A percentile compares a stretch with the other conserved stretches of the same genome.
These are phyloP conservation scores for Heliconius ismenius DNA, from an alignment of 2,888 invertebrate genomes.

Conservation along the genomic window DNA sequence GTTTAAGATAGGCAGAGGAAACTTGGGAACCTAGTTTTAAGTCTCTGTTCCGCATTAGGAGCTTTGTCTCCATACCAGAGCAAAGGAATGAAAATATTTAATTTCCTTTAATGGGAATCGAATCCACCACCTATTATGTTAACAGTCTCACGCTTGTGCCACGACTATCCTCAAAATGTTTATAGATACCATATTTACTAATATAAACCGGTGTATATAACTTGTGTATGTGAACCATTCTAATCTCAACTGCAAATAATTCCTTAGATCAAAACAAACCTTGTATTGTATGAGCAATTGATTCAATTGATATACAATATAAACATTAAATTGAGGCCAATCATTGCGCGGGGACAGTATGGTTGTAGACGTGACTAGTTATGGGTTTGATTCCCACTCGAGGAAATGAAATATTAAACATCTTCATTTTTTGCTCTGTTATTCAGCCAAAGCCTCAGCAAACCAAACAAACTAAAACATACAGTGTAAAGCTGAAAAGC, in stretches of 20 bases:
- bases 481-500: no score
- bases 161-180: not conserved
- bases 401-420: no score
- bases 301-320: not conserved
- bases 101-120: not conserved
- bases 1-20: not conserved
- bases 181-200: conserved; percentile 1
- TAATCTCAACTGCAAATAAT: not conserved
- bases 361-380: not conserved
- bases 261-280: conserved; percentile 1
- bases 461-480: no score
- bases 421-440: no score
- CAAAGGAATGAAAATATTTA: not conserved
- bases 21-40: not conserved
- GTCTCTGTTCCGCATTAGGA: not conserved
- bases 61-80: no score
- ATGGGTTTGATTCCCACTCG: no score
- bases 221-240: not conserved
- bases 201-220: not conserved
- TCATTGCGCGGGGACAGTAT: not conserved
- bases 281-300: conserved; percentile 5
- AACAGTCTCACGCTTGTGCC: not conserved
- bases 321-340: not conserved
- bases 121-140: not conserved
- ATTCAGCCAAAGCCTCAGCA: no score